Base-by-base conservation (phyloP, 2,888 invertebrate genomes). In the Slavum lentiscoides region DNA sequence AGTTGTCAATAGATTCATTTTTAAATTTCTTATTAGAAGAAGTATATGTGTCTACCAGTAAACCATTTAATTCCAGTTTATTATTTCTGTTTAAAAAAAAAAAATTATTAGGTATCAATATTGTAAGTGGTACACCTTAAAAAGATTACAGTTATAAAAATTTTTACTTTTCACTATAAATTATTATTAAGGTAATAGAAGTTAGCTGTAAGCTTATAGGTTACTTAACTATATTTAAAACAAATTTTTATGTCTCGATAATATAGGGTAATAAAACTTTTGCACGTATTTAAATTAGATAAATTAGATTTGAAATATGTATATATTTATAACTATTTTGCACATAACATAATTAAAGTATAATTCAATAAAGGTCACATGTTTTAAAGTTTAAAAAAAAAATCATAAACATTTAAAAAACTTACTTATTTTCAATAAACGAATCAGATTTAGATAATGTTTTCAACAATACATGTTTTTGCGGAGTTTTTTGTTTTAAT, bases 21-120 rank as follows among this genome's bases (percentile, higher is more conserved):
- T 64, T 72, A 6, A n/a, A n/a, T 15, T 72, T 80, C 23, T 66
- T 80, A 3, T 69, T 72, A n/a, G 64, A 39, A 7, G 80, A 49
- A n/a, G 21, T 55, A 55, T 5, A 73, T 39, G 37, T 59, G 15
- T 73, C 72, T 6, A 13, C n/a, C 0, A 23, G 15, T 13, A 49
- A 49, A 49, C n/a, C 21, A 58, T 58, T 21, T 39, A 2, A 21
- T 37, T n/a, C 17, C n/a, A 30, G 9, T 43, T 9, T 9, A 37
- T 30, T 9, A 17, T n/a, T 4, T 21, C 74, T 67, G 19, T 58
- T 37, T 21, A 62, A 74, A 66, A 74, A 55, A 6, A 64, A 64
- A 55, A 15, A 55, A 49, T 13, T 13, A 49, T 49, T 13, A 13
- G 11, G 49, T 49, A 49, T 15, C 1, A 49, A 49, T 49, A 9